Conservation (phyloP, 2,797 vertebrate species). For the Aulostomus chinensis region DNA sequence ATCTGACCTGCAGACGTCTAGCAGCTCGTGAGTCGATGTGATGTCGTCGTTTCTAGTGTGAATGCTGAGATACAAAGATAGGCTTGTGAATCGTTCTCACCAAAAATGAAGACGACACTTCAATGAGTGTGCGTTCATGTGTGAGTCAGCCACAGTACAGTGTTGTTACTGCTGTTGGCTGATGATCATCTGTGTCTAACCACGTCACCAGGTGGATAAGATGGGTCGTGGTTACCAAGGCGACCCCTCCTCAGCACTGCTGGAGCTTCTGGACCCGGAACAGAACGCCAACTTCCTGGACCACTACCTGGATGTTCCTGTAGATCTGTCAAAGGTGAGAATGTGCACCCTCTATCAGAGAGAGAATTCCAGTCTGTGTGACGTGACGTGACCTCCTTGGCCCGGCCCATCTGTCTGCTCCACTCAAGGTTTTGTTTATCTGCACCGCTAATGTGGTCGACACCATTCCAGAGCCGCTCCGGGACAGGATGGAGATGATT, state of each 20-base stretch:
- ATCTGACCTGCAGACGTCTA: no score
- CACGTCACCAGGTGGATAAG: constrained; percentile 91
- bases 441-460: constrained; percentile 95
- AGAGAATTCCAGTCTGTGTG: no score
- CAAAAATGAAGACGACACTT: no score
- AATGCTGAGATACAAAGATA: no score
- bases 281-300: constrained; percentile 97
- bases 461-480: constrained; percentile 94
- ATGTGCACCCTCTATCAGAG: no score
- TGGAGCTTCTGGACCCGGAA: constrained; percentile 95
- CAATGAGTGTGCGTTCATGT: no score
- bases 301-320: constrained; percentile 96
- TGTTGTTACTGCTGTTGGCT: no score
- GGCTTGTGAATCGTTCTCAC: no score
- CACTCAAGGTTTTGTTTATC: constrained; percentile 91
- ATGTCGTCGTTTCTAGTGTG: no score
- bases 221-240: constrained; percentile 97
- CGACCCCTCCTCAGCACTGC: constrained; percentile 92
- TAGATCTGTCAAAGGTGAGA: constrained; percentile 94
- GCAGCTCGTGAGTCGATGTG: no score
- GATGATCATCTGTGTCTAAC: background rate
- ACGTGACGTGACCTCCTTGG: background rate
- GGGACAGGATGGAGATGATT: constrained; percentile 99
- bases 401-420: background rate
- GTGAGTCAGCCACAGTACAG: background rate